These are phyloP conservation scores for Pteromalus puparum DNA, from an alignment of 1,140 invertebrate species.

Conservation along the genomic window DNA sequence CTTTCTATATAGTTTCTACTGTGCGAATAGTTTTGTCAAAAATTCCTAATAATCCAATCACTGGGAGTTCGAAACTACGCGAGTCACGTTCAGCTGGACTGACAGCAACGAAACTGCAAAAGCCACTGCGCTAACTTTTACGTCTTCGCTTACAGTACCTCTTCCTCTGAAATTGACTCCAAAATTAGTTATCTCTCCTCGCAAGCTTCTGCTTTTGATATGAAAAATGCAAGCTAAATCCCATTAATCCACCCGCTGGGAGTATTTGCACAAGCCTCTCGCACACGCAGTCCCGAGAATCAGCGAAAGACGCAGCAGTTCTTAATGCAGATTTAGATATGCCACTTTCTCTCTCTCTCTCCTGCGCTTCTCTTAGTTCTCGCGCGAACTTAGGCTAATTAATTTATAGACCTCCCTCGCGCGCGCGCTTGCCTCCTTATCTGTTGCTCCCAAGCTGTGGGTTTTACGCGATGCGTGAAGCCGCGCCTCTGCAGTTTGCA, in stretches of 20 bases:
- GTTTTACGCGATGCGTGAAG: not conserved
- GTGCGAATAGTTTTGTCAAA: constrained; percentile 7
- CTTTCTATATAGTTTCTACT: too few relatives aligned
- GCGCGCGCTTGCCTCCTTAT: not conserved
- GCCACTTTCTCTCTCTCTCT: not conserved
- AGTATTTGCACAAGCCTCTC: too few relatives aligned
- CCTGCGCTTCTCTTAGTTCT: not conserved
- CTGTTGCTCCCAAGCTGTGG: not conserved
- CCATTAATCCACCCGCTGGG: too few relatives aligned
- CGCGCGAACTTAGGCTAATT: constrained; percentile 14
- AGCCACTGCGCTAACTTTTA: constrained; percentile 8
- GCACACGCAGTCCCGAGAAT: not conserved
- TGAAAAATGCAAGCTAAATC: not conserved
- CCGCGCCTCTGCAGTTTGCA: not conserved
- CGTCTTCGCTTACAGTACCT: not conserved
- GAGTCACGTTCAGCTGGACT: too few relatives aligned
- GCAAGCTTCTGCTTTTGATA: not conserved
- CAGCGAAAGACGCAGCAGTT: not conserved
- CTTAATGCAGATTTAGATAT: not conserved
- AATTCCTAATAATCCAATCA: constrained; percentile 15
- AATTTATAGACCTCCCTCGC: constrained; percentile 13
- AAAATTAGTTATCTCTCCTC: not conserved
- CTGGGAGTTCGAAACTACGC: constrained; percentile 2
- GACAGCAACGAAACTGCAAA: constrained; percentile 5
- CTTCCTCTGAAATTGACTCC: not conserved